Percentiles rank a stretch among this genome's conserved stretches.
These are phyloP conservation scores for Phasia obesa DNA, from an alignment of 2,888 invertebrate genomes.

Conservation along the genomic window DNA sequence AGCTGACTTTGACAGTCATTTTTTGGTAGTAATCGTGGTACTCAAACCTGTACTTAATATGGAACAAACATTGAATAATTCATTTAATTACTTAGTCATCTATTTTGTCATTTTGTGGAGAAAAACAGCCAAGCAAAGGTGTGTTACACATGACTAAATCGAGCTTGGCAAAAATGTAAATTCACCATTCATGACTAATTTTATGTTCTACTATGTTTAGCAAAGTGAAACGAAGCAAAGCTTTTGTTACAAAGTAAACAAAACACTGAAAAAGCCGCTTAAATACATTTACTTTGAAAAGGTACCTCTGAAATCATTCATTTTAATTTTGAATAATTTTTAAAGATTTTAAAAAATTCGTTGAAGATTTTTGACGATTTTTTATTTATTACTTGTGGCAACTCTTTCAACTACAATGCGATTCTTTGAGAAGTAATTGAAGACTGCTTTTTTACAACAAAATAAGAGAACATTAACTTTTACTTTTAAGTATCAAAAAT, in stretches of 20 bases:
- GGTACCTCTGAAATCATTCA: neutral
- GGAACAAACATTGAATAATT: constrained; percentile 27
- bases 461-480: neutral
- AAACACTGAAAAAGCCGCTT: too few species aligned
- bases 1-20: constrained; percentile 58
- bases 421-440: neutral
- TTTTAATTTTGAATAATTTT: too few species aligned
- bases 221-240: neutral
- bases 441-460: neutral
- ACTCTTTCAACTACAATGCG: neutral
- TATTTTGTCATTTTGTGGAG: constrained; percentile 17
- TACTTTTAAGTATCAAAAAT: neutral
- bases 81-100: constrained; percentile 30
- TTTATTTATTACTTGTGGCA: neutral
- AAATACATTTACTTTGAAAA: neutral
- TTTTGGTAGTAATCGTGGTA: constrained; percentile 27
- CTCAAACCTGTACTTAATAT: constrained; percentile 21
- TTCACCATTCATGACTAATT: neutral
- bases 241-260: neutral
- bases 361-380: too few species aligned
- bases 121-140: constrained; percentile 26
- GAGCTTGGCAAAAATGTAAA: constrained; percentile 6
- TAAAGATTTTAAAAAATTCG: too few species aligned
- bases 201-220: constrained; percentile 3
- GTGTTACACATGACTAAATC: constrained; percentile 56